Base-by-base conservation (phyloP, 2,113 vertebrate species). In the Rhea americana region DNA sequence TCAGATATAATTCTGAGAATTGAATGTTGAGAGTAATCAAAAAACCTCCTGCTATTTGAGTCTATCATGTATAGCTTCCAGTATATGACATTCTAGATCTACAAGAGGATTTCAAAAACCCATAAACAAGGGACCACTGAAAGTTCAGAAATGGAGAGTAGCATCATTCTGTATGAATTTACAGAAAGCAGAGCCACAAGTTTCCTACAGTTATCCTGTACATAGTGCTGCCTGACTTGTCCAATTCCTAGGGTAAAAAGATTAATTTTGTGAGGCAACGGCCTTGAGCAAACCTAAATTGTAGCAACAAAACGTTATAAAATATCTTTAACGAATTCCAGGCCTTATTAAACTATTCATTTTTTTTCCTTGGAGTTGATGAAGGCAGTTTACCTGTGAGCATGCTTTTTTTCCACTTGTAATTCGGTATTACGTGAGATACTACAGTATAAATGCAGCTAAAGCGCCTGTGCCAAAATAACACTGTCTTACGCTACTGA, bases 61-160 rank as follows among this genome's bases (percentile, higher is more conserved):
- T 32, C 11, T 48, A 55, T 37, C 26, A 71, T 45, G 2, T 1
- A 0, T 1, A 0, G 30, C n/a, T 86, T 62, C 50, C 56, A 63
- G 8, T 0, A 8, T 32, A 30, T 0, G 0, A 37, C 53, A 32
- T 2, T 7, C 2, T 0, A 53, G 47, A 63, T 53, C 7, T 7
- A 56, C 5, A 18, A 30, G 22, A 50, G 10, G 15, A 67, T 87
- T 92, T 68, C 74, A 87, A n/a, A 55, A 25, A 41, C 16, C 71
- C 47, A 58, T 61, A 48, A 87, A 21, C 10, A 20, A n/a, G 12
- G 19, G 37, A 12, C 13, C 2, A 1, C 0, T 3, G 32, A 17
- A 56, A 39, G 45, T 24, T 26, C 2, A 3, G 53, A 53, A 75
- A 9, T 25, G 25, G 37, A 61, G 0, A 20, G 26, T 3, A 37